phyloP scores from a whole-genome alignment of 2,113 vertebrate species.

The Bombycilla garrulus region DNA sequence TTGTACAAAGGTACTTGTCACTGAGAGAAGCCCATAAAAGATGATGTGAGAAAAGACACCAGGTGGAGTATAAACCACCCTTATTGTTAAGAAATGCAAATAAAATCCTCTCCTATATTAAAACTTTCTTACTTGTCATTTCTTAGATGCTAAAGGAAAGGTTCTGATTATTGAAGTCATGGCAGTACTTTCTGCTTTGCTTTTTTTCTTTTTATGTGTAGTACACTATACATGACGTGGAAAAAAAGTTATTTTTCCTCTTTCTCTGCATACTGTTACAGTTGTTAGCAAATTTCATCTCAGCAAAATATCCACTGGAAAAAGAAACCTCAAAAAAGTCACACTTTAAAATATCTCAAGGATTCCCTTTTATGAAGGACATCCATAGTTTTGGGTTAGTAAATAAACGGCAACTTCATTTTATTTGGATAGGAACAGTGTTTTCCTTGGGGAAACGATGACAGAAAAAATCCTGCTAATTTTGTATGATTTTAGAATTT shows the following conservation, averaged over 20 bases:
- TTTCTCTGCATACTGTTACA: conserved; percentile 14
- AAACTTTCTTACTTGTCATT: conserved; percentile 62
- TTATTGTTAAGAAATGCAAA: conserved; percentile 70
- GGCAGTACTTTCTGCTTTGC: neutral
- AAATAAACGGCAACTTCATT: neutral
- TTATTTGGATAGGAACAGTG: neutral
- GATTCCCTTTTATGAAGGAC: neutral
- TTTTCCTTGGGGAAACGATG: neutral
- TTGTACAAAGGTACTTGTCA: conserved; percentile 79
- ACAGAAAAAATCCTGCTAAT: neutral
- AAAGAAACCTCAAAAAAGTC: neutral
- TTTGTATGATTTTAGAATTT: neutral
- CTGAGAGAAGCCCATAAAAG: conserved; percentile 68
- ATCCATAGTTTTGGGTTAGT: neutral
- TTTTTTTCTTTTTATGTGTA: conserved; percentile 15
- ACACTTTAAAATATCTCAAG: neutral
- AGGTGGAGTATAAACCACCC: conserved; percentile 73
- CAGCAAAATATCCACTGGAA: conserved; percentile 26
- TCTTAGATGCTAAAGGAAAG: conserved; percentile 40
- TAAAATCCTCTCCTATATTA: conserved; percentile 51
- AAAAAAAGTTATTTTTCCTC: conserved; percentile 24
- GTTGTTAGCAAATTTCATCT: conserved; percentile 28
- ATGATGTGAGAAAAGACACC: conserved; percentile 72
- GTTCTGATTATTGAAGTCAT: neutral
- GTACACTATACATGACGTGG: neutral